Evolutionary conservation across 1,140 invertebrate genomes (phyloP), one percentile per base, ranked within the genome.

Genomic region (Microplitis mediator): DNA sequence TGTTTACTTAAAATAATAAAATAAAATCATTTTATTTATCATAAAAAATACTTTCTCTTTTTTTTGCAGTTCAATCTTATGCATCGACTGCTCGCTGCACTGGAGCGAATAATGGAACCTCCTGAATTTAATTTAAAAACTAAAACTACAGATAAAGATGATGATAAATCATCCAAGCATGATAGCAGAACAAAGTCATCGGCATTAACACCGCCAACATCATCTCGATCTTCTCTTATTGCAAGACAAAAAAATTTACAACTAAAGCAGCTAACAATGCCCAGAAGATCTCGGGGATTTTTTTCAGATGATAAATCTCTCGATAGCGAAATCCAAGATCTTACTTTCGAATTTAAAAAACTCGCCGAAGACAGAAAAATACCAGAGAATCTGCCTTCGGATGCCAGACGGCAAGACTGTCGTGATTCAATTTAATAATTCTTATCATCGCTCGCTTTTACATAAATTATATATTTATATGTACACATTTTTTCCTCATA

Each of bases 101-200:
- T 83, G 58, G 77, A 80, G 34, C 77, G 84, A 36, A 79, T 81
- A 13, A 84, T 91, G 83, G 87, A 89, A 69, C 87, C 88, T 6
- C 58, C 64, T 3, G 75, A 75, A 45, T 73, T 32, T 5, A 82
- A 79, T 9, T 60, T 62, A 39, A 58, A 71, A 23, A 45, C 58
- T 11, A 71, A 66, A 52, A 63, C 58, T 45, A 51, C 1, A 79
- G 72, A 76, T 82, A 74, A 73, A 45, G 39, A 45, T 45, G 39
- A 11, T 45, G 39, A 45, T 45, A 54, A 54, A 54, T 54, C 52
- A 16, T 14, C 52, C 76, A 52, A 69, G 74, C 78, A 72, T 73
- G 72, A 68, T 75, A n/a, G 2, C 35, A 16, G 36, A 6, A 85
- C 84, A 3, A 31, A 73, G 54, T 78, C 86, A 31, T 77, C 62